Conservation (phyloP, 1,140 invertebrate species). For the Nasonia vitripennis region DNA sequence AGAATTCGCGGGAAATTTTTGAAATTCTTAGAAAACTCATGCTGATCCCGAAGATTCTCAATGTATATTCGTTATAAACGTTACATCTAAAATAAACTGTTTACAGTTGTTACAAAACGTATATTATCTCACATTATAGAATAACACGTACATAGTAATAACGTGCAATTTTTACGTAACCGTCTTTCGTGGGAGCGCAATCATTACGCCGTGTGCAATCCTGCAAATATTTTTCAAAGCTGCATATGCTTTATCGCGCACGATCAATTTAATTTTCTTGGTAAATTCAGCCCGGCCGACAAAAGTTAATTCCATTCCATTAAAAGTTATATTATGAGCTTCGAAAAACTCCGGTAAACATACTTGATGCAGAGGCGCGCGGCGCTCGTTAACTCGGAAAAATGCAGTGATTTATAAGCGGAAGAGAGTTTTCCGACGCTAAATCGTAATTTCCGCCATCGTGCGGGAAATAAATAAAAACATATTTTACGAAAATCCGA, state of each 20-base stretch:
- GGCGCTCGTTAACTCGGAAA: neutral
- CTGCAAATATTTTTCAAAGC: constrained; percentile 15
- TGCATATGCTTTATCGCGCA: neutral
- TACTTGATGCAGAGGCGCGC: neutral
- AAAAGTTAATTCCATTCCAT: no score
- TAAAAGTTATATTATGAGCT: no score
- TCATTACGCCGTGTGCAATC: neutral
- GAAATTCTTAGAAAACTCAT: no score
- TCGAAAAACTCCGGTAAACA: neutral
- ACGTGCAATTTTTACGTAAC: constrained; percentile 38
- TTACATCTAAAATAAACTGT: neutral
- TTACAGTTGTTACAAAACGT: neutral
- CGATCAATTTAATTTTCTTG: neutral
- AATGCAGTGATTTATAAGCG: neutral
- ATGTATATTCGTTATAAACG: no score
- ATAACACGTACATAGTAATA: neutral
- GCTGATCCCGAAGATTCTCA: no score
- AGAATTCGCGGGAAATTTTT: neutral
- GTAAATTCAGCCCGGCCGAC: no score
- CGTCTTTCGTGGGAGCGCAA: constrained; percentile 26
- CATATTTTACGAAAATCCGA: neutral
- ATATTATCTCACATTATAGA: neutral
- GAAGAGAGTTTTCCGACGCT: constrained; percentile 3
- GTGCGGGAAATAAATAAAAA: neutral
- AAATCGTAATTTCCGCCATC: neutral